Conservation (phyloP, 2,797 vertebrate genomes). For the Ptychobarbus kaznakovi region DNA sequence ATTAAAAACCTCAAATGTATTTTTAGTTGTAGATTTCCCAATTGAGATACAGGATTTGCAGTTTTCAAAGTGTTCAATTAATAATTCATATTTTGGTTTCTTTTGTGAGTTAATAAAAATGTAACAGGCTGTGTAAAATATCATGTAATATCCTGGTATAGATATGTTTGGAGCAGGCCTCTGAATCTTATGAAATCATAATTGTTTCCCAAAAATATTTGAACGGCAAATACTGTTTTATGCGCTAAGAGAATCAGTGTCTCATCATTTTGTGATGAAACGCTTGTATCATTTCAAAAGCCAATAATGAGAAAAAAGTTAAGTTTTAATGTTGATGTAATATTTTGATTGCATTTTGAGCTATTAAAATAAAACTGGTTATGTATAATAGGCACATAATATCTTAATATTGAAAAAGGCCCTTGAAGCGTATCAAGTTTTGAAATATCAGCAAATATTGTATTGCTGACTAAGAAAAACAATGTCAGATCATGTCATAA, state of each 20-base stretch:
- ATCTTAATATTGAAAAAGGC: not conserved
- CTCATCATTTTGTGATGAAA: not conserved
- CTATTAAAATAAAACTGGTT: not conserved
- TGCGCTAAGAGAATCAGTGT: not conserved
- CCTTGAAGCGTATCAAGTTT: not conserved
- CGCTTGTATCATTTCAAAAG: not conserved
- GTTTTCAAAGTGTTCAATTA: not conserved
- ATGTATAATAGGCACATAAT: not conserved
- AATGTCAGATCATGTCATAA: not conserved
- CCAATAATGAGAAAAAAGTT: not conserved
- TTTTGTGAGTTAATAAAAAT: not conserved
- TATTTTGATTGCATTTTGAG: not conserved
- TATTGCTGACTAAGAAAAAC: not conserved
- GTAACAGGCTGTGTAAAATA: not conserved
- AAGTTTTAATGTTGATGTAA: not conserved
- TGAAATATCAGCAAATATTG: not conserved
- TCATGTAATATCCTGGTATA: not conserved
- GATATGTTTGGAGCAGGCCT: not conserved
- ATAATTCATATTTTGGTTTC: not conserved
- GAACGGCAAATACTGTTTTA: not conserved
- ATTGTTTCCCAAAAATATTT: not conserved
- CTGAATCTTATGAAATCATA: not conserved
- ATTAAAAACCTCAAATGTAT: not conserved
- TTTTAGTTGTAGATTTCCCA: not conserved
- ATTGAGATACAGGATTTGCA: not conserved